Evolutionary conservation across 2,888 invertebrate genomes (phyloP).

Genomic region (Lochmaea capreae): DNA sequence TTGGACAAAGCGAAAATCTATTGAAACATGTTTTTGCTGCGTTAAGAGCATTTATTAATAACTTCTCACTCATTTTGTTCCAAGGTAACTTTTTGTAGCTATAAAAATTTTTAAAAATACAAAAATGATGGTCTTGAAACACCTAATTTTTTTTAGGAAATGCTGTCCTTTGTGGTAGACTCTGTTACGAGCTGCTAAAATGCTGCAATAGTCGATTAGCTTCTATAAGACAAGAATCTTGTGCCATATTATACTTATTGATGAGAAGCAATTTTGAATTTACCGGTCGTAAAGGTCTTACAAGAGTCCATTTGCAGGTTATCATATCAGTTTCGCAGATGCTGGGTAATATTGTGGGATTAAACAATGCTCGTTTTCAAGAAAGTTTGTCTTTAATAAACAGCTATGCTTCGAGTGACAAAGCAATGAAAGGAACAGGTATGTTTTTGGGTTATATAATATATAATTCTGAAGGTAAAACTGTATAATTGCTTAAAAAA

Average conservation of each 20-base stretch:
- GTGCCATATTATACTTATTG: conserved; percentile 89
- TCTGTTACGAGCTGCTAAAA: conserved; percentile 83
- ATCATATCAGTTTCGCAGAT: conserved; percentile 96
- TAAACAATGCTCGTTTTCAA: conserved; percentile 95
- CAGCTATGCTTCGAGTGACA: conserved; percentile 92
- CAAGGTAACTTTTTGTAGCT: conserved; percentile 70
- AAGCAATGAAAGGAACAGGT: conserved; percentile 94
- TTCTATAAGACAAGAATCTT: conserved; percentile 89
- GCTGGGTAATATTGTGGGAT: conserved; percentile 88
- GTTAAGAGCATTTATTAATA: conserved; percentile 90
- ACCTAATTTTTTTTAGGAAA: conserved; percentile 70
- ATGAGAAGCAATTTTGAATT: conserved; percentile 97
- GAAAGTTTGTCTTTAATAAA: conserved; percentile 93
- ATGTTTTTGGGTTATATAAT: conserved; percentile 34
- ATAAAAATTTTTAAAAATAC: neutral
- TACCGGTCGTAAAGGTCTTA: conserved; percentile 83
- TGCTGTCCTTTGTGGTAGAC: conserved; percentile 81
- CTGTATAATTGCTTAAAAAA: too few species aligned
- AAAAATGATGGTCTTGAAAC: neutral
- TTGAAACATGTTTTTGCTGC: conserved; percentile 94
- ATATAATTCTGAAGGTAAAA: too few species aligned
- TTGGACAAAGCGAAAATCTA: conserved; percentile 90
- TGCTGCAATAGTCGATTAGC: conserved; percentile 89
- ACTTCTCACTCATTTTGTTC: conserved; percentile 85
- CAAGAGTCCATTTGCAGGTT: conserved; percentile 91